These are phyloP conservation scores for Casuarius casuarius DNA, from an alignment of 2,113 vertebrate species.

Conservation along the genomic window DNA sequence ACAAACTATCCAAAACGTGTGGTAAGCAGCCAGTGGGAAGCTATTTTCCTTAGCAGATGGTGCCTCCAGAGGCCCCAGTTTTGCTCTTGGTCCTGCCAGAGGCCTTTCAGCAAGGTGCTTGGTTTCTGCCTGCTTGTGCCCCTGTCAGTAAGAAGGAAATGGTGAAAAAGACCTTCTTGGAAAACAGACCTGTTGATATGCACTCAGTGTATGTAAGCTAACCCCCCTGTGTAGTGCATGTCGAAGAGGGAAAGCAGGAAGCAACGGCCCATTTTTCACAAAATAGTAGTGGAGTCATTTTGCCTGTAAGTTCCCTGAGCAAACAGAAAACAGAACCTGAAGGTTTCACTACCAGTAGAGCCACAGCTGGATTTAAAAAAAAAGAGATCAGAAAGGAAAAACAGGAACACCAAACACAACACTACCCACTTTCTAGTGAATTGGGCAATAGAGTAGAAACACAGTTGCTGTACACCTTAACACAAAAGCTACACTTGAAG, in stretches of 20 bases:
- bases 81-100: fast-evolving
- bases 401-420: too few relatives aligned
- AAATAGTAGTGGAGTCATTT: background rate
- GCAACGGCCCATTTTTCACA: fast-evolving
- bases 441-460: too few relatives aligned
- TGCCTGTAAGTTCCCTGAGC: background rate
- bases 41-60: fast-evolving
- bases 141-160: fast-evolving
- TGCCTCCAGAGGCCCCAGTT: fast-evolving
- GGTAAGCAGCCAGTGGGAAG: background rate
- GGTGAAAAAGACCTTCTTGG: fast-evolving
- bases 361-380: too few relatives aligned
- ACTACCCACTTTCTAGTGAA: too few relatives aligned
- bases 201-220: background rate
- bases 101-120: background rate
- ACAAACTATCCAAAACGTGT: fast-evolving
- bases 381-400: too few relatives aligned
- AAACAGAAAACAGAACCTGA: too few relatives aligned
- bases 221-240: fast-evolving
- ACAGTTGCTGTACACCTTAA: too few relatives aligned
- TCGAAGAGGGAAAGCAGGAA: fast-evolving
- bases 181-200: too few relatives aligned
- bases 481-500: too few relatives aligned
- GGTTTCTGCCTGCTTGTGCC: fast-evolving
- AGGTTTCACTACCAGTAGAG: too few relatives aligned